Evolutionary conservation across 2,888 invertebrate species (phyloP).

Genomic region (Lasius platythorax): DNA sequence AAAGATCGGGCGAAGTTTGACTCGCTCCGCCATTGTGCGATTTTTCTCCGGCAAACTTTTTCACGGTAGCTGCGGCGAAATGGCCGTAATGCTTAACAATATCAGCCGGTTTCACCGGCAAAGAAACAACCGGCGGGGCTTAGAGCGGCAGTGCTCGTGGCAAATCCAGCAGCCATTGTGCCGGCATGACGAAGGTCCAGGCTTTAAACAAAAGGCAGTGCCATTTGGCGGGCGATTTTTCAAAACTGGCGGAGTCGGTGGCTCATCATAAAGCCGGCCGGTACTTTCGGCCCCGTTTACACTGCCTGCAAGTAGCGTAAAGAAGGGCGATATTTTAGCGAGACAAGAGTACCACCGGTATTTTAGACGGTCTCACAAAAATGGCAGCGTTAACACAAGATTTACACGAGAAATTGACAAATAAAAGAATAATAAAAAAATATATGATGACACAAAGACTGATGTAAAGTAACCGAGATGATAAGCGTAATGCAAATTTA

Average conservation of each 20-base stretch:
- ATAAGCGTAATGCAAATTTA: not conserved
- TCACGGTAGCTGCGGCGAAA: constrained; percentile 41
- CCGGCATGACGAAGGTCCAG: constrained; percentile 61
- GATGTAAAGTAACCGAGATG: not conserved
- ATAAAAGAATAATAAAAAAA: not conserved
- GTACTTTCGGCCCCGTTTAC: constrained; percentile 37
- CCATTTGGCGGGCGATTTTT: constrained; percentile 76
- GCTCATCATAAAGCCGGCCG: constrained; percentile 54
- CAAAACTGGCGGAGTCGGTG: constrained; percentile 49
- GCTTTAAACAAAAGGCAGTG: constrained; percentile 70
- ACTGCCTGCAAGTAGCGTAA: constrained; percentile 39
- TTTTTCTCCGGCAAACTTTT: constrained; percentile 46
- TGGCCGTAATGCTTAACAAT: constrained; percentile 55
- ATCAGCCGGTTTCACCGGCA: constrained; percentile 48
- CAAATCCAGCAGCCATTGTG: constrained; percentile 61
- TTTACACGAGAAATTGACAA: constrained; percentile 2
- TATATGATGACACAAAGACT: not conserved
- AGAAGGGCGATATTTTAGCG: constrained; percentile 50
- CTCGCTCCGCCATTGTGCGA: constrained; percentile 47
- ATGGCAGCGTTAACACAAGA: constrained; percentile 10
- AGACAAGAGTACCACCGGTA: constrained; percentile 1
- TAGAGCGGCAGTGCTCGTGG: constrained; percentile 43
- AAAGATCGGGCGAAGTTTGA: constrained; percentile 40
- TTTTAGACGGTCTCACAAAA: constrained; percentile 3
- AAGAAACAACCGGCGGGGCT: constrained; percentile 49